Conservation (phyloP, 2,888 invertebrate genomes). For the Eurytoma californica region DNA sequence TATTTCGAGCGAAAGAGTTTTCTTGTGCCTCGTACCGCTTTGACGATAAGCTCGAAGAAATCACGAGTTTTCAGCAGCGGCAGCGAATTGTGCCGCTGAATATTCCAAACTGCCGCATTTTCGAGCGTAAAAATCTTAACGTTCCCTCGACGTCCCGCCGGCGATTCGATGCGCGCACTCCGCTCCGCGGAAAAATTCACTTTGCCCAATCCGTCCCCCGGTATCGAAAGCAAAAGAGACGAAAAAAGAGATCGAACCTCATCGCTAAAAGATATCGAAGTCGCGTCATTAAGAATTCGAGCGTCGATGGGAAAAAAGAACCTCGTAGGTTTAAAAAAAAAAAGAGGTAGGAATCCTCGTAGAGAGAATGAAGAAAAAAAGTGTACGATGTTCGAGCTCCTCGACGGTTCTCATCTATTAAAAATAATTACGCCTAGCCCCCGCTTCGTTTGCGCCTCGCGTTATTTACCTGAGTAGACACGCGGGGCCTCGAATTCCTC, state of each 20-base stretch:
- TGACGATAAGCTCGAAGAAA: slow-evolving; percentile 38
- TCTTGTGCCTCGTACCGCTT: slow-evolving; percentile 7
- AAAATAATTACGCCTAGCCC: slow-evolving; percentile 47
- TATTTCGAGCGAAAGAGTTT: slow-evolving; percentile 10
- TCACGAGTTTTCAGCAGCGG: slow-evolving; percentile 28
- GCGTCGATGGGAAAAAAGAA: no score
- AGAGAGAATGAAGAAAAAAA: no score
- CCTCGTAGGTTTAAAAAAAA: no score
- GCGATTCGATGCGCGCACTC: no score
- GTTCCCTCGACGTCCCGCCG: no score
- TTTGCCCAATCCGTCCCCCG: neutral
- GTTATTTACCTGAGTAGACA: slow-evolving; percentile 32
- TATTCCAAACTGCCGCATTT: slow-evolving; percentile 23
- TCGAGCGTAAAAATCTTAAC: neutral
- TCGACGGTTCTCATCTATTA: slow-evolving; percentile 28
- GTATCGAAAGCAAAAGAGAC: no score
- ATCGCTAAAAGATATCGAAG: no score
- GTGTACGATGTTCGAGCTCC: no score
- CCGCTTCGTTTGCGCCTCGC: slow-evolving; percentile 40
- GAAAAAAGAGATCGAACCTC: no score
- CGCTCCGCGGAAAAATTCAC: neutral
- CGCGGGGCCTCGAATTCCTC: neutral
- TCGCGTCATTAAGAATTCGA: no score
- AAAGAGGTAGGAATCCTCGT: no score
- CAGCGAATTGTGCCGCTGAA: slow-evolving; percentile 28